Percentiles rank a stretch among this genome's conserved stretches.
These are phyloP conservation scores for Agrochola circellaris DNA, from an alignment of 2,888 invertebrate genomes.

Conservation along the genomic window DNA sequence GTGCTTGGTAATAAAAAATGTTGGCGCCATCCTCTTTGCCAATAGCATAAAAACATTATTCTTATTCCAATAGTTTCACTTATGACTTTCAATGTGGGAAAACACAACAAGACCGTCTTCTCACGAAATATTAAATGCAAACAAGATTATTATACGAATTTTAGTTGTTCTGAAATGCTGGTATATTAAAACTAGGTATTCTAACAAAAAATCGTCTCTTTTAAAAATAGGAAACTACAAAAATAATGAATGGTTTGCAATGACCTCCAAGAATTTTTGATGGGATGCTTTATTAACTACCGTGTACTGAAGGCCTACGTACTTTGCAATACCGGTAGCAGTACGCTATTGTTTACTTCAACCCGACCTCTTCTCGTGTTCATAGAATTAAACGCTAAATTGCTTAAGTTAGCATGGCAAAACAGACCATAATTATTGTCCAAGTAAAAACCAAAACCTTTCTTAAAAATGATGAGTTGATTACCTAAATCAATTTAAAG, in stretches of 20 bases:
- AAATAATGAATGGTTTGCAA: conserved; percentile 34
- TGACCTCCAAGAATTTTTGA: conserved; percentile 44
- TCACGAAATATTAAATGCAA: conserved; percentile 5
- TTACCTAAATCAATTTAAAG: too few relatives aligned
- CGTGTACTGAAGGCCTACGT: conserved; percentile 28
- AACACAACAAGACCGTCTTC: conserved; percentile 11
- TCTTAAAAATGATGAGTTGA: not conserved
- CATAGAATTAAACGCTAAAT: not conserved
- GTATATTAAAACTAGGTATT: not conserved
- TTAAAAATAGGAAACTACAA: not conserved
- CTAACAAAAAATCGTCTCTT: conserved; percentile 8
- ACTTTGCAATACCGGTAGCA: conserved; percentile 35
- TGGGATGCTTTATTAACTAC: conserved; percentile 37
- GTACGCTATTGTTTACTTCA: conserved; percentile 2
- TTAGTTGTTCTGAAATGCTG: not conserved
- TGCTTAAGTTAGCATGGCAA: not conserved
- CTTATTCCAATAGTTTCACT: conserved; percentile 19
- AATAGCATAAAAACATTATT: conserved; percentile 25
- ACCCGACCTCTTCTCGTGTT: not conserved
- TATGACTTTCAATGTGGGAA: conserved; percentile 17
- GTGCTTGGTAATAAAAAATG: not conserved
- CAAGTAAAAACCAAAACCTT: not conserved
- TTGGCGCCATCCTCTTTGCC: not conserved
- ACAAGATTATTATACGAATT: conserved; percentile 4
- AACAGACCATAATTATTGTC: not conserved